Percentiles rank a stretch among this genome's conserved stretches.
Evolutionary conservation across 2,888 invertebrate species (phyloP).

Genomic region (Drosophila borborema): DNA sequence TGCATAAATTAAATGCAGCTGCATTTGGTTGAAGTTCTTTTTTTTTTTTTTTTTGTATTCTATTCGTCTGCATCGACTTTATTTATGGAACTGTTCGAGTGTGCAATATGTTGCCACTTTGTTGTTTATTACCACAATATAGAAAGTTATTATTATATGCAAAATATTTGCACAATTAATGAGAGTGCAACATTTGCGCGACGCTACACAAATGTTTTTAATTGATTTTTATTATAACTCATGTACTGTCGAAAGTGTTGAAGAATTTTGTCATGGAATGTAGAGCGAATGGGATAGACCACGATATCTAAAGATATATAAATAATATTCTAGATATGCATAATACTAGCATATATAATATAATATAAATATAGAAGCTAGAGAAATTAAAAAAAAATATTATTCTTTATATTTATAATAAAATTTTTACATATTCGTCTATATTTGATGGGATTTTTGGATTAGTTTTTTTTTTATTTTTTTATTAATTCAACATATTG

Average conservation of each 20-base stretch:
- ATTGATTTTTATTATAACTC: background rate
- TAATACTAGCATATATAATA: too few species aligned
- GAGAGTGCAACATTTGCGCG: conserved; percentile 1
- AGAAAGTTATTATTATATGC: conserved; percentile 38
- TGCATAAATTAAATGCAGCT: conserved; percentile 69
- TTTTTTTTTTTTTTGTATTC: background rate
- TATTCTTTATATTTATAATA: too few species aligned
- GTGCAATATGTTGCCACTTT: conserved; percentile 67
- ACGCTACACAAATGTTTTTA: conserved; percentile 1
- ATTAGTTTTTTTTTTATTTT: too few species aligned
- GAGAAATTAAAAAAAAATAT: too few species aligned
- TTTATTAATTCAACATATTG: too few species aligned
- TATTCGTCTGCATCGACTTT: conserved; percentile 23
- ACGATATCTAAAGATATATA: too few species aligned
- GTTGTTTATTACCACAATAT: conserved; percentile 50
- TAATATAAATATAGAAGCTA: too few species aligned
- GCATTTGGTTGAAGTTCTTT: conserved; percentile 2
- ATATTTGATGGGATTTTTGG: too few species aligned
- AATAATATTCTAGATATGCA: too few species aligned
- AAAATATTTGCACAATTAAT: conserved; percentile 42
- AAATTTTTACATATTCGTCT: too few species aligned
- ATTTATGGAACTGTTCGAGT: conserved; percentile 55
- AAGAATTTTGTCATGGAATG: background rate
- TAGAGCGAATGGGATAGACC: too few species aligned
- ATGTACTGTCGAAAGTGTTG: too few species aligned